Conservation (phyloP, 35 echinoderm and acorn worm species). For the Apostichopus parvimensis region DNA sequence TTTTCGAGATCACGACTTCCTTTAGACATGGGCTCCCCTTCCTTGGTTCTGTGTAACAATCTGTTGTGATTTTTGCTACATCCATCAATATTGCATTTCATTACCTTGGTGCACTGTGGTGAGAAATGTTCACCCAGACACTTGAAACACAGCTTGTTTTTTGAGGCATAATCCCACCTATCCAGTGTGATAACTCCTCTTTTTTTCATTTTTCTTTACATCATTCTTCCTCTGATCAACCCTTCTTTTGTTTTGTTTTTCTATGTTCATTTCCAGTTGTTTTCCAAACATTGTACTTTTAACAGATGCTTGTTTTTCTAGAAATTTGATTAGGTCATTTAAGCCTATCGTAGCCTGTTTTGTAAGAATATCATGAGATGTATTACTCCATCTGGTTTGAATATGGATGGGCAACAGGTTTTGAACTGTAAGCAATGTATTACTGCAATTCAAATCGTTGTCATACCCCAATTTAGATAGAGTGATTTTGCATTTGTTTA, state of each 20-base stretch:
- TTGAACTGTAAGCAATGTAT: constrained; percentile 43
- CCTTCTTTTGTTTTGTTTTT: constrained; percentile 1
- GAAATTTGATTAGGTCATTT: constrained; percentile 3
- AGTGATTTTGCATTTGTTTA: constrained; percentile 56
- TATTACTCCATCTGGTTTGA: constrained; percentile 30
- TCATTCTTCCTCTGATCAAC: not conserved
- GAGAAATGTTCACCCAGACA: constrained; percentile 19
- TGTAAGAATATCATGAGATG: constrained; percentile 19
- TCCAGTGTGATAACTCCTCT: constrained; percentile 13
- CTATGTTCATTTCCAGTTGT: constrained; percentile 26
- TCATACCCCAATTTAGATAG: constrained; percentile 59
- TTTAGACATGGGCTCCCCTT: constrained; percentile 23
- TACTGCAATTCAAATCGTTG: constrained; percentile 45
- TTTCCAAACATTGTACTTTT: constrained; percentile 35
- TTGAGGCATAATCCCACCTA: constrained; percentile 36
- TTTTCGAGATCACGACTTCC: not conserved
- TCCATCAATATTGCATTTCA: constrained; percentile 37
- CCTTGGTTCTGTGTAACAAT: constrained; percentile 29
- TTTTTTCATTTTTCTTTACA: not conserved
- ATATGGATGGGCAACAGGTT: constrained; percentile 31
- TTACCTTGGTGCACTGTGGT: not conserved
- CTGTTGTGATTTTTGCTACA: constrained; percentile 47
- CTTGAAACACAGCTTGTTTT: constrained; percentile 36
- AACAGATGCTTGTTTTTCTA: constrained; percentile 29
- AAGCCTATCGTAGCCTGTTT: not conserved